A percentile compares a stretch with the other conserved stretches of the same genome.
Conservation (phyloP, 2,113 vertebrate species). For the Pantherophis guttatus region DNA sequence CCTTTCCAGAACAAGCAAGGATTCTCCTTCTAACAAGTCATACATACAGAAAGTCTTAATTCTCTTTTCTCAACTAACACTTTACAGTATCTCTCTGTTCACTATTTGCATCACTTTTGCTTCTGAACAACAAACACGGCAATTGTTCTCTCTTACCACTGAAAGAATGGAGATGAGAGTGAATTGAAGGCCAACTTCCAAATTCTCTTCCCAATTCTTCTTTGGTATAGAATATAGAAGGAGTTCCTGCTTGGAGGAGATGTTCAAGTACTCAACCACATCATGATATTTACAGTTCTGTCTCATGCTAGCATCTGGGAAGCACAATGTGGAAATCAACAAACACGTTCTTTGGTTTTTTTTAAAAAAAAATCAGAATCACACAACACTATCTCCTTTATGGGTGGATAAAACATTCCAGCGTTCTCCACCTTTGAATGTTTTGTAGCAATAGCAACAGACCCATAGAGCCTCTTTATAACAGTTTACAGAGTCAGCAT, state of each 20-base stretch:
- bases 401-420: not conserved
- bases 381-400: not conserved
- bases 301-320: conserved; percentile 27
- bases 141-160: conserved; percentile 40
- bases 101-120: not conserved
- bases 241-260: conserved; percentile 48
- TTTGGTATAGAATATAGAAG: conserved; percentile 66
- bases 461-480: not conserved
- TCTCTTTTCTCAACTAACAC: no score
- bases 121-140: not conserved
- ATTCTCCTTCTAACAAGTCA: not conserved
- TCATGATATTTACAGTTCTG: conserved; percentile 69
- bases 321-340: not conserved
- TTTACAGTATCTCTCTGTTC: not conserved
- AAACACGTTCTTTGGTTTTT: not conserved
- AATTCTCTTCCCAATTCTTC: conserved; percentile 37
- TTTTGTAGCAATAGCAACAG: not conserved
- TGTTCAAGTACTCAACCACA: conserved; percentile 66
- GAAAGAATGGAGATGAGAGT: conserved; percentile 56
- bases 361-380: no score
- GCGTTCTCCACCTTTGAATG: not conserved
- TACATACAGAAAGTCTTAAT: not conserved
- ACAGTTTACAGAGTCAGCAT: not conserved
- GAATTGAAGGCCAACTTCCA: conserved; percentile 53
- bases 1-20: not conserved